These are phyloP conservation scores for Agapostemon virescens DNA, from an alignment of 2,888 invertebrate species.

Conservation along the genomic window DNA sequence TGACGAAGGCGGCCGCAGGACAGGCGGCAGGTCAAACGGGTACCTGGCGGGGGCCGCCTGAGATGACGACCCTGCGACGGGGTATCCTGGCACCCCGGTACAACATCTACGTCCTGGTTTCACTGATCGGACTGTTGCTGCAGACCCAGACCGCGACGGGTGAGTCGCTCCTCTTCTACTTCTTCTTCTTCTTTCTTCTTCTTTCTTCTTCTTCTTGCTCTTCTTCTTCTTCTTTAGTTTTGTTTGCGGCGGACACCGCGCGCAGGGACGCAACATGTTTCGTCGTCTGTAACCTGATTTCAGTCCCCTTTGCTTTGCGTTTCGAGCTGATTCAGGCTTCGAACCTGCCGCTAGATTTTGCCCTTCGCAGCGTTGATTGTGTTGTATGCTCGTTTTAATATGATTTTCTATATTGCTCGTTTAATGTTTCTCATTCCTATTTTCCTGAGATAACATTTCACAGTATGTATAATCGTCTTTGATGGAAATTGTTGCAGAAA, in stretches of 20 bases:
- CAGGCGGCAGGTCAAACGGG: conserved; percentile 67
- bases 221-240: neutral
- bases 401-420: too few relatives aligned
- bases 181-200: neutral
- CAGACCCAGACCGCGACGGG: conserved; percentile 74
- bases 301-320: neutral
- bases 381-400: neutral
- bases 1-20: conserved; percentile 56
- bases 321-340: neutral
- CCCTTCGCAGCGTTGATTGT: neutral
- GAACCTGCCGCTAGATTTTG: neutral
- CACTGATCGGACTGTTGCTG: conserved; percentile 71
- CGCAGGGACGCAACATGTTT: neutral
- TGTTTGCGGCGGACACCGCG: neutral
- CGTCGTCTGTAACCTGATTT: neutral
- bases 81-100: conserved; percentile 74
- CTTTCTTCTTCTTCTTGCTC: too few relatives aligned
- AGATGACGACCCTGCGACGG: conserved; percentile 78
- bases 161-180: conserved; percentile 56
- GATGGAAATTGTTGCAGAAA: neutral
- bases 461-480: neutral
- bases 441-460: neutral
- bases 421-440: too few relatives aligned
- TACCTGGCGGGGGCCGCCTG: conserved; percentile 76
- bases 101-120: conserved; percentile 71